phyloP scores from a whole-genome alignment of 2,888 invertebrate species.

The Lochmaea capreae region DNA sequence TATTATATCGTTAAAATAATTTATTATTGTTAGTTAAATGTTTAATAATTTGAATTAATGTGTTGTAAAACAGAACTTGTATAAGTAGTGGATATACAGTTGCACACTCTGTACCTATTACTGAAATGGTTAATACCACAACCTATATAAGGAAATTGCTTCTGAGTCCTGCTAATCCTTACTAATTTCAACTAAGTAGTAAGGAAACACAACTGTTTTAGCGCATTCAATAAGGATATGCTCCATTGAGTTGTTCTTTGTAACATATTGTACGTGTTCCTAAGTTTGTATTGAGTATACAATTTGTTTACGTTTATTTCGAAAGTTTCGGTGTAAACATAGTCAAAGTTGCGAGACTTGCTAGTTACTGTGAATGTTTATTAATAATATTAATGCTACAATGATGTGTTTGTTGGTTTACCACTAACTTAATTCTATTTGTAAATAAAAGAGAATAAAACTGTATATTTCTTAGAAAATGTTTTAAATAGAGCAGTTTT shows the following conservation, averaged over 20 bases:
- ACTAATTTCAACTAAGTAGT: background rate
- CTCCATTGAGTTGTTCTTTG: background rate
- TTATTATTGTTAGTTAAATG: constrained; percentile 32
- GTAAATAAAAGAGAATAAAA: too few species aligned
- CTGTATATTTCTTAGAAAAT: too few species aligned
- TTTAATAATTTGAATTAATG: too few species aligned
- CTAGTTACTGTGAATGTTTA: too few species aligned
- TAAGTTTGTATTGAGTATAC: constrained; percentile 13
- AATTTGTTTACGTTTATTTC: constrained; percentile 20
- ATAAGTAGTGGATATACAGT: too few species aligned
- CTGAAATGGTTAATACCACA: background rate
- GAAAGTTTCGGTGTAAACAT: constrained; percentile 23
- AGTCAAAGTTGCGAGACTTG: background rate
- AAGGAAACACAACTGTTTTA: background rate
- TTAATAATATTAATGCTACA: too few species aligned
- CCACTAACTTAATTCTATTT: too few species aligned
- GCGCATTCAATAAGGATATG: background rate
- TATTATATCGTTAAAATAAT: constrained; percentile 47
- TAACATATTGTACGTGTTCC: background rate
- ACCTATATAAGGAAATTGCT: background rate
- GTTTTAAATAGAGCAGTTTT: too few species aligned
- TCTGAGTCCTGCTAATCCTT: background rate
- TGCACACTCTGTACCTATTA: too few species aligned
- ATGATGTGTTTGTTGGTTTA: too few species aligned
- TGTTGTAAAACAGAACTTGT: too few species aligned